Evolutionary conservation across 2,888 invertebrate species (phyloP), one percentile per base, ranked within the genome.

Genomic region (Operophtera brumata): DNA sequence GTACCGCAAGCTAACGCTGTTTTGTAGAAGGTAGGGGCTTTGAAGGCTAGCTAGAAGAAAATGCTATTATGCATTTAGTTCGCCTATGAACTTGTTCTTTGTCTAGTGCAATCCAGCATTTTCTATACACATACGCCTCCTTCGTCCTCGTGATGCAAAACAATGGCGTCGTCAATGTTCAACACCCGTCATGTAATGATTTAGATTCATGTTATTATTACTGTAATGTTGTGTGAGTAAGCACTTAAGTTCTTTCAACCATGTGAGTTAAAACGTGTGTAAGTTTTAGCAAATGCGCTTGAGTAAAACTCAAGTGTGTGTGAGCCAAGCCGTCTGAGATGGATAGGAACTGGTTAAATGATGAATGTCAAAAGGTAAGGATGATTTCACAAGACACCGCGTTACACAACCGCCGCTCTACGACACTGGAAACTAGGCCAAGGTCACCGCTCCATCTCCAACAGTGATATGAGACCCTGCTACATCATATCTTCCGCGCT

Each of bases 351-450:
- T 26, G 54, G 48, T 46, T 46, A 10, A 43, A 36, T 54, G 58
- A 57, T 53, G 53, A 61, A 61, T 56, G 53, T 55, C 53, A 59
- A 56, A 57, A 60, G 64, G 64, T 63, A 65, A 46, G 52, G 65
- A 53, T 47, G 58, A 50, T 61, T 50, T 44, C 59, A 66, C 73
- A 73, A 60, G 67, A 67, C 66, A 12, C 5, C 66, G 62, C 70
- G 55, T 73, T 72, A 70, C 73, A 67, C 72, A 69, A 75, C 42
- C 67, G 69, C 59, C 63, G 64, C 55, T 53, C 66, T 66, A 62
- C 47, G 56, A 65, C 64, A 67, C 73, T 61, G 71, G 73, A 71
- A 82, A 68, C 68, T 80, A 76, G 88, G 89, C 86, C 87, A 87
- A 86, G 86, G 86, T 86, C 90, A 84, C 70, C 72, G 34, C n/a